Evolutionary conservation across 2,888 invertebrate species (phyloP).

Genomic region (Villa cingulata): DNA sequence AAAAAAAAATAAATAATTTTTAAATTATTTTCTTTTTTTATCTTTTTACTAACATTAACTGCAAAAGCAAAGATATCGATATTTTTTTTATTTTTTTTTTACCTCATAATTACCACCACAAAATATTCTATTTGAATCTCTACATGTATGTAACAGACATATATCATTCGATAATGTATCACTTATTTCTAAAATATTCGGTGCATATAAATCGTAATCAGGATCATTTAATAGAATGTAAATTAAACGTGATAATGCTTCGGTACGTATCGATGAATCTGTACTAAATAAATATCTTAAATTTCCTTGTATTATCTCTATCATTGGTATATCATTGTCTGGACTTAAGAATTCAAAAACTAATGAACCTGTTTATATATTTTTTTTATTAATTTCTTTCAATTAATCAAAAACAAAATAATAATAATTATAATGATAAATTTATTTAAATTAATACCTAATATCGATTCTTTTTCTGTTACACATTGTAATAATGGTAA

Average conservation of each 20-base stretch:
- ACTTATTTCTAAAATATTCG: constrained; percentile 19
- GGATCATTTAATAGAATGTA: constrained; percentile 21
- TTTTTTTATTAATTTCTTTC: no score
- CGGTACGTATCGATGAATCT: constrained; percentile 18
- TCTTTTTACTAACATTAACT: no score
- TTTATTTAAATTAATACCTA: constrained; percentile 1
- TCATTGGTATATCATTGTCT: constrained; percentile 18
- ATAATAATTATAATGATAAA: neutral
- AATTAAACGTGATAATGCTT: constrained; percentile 22
- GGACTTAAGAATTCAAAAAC: constrained; percentile 25
- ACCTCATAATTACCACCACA: constrained; percentile 17
- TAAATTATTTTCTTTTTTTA: no score
- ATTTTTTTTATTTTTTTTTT: no score
- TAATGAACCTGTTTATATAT: constrained; percentile 10
- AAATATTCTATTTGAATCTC: constrained; percentile 22
- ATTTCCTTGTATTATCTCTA: constrained; percentile 24
- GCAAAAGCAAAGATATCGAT: no score
- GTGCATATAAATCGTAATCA: constrained; percentile 16
- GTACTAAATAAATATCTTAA: constrained; percentile 25
- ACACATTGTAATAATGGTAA: constrained; percentile 24
- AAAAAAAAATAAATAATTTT: neutral
- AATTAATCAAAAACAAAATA: neutral
- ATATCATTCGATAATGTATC: constrained; percentile 24
- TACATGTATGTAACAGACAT: constrained; percentile 19
- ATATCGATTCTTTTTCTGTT: constrained; percentile 14